These are phyloP conservation scores for Calcarius ornatus DNA, from an alignment of 2,113 vertebrate species.

Conservation along the genomic window DNA sequence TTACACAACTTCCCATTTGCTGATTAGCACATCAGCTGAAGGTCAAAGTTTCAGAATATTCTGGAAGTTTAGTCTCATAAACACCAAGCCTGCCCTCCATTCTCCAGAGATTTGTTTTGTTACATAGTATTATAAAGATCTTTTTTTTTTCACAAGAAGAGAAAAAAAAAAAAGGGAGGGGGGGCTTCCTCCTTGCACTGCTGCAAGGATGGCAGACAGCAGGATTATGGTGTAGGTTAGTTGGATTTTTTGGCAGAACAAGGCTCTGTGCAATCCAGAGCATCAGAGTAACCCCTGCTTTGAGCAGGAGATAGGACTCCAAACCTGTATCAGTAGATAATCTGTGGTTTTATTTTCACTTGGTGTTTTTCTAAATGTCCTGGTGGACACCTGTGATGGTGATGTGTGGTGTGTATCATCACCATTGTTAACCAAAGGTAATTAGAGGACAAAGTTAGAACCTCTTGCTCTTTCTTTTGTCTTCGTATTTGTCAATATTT, in stretches of 20 bases:
- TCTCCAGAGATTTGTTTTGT: background rate
- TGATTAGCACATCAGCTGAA: background rate
- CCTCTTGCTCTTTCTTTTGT: background rate
- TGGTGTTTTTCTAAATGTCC: background rate
- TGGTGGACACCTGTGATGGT: too few species aligned
- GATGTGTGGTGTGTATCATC: background rate
- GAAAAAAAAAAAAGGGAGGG: rapidly evolving
- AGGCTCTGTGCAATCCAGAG: background rate
- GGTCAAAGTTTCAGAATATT: background rate
- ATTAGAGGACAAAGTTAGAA: background rate
- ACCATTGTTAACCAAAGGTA: background rate
- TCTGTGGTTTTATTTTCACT: background rate
- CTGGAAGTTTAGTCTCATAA: background rate
- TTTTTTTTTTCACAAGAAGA: background rate
- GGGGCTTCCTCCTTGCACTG: background rate
- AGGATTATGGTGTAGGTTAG: background rate
- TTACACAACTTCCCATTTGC: background rate
- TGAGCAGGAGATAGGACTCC: background rate
- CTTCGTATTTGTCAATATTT: background rate
- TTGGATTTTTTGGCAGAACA: background rate
- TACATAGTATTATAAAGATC: background rate
- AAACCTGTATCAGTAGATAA: rapidly evolving
- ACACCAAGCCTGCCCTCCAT: background rate
- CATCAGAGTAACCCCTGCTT: background rate
- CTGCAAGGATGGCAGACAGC: background rate